phyloP scores from a whole-genome alignment of 2,113 vertebrate genomes.

The Cynoglossus semilaevis region DNA sequence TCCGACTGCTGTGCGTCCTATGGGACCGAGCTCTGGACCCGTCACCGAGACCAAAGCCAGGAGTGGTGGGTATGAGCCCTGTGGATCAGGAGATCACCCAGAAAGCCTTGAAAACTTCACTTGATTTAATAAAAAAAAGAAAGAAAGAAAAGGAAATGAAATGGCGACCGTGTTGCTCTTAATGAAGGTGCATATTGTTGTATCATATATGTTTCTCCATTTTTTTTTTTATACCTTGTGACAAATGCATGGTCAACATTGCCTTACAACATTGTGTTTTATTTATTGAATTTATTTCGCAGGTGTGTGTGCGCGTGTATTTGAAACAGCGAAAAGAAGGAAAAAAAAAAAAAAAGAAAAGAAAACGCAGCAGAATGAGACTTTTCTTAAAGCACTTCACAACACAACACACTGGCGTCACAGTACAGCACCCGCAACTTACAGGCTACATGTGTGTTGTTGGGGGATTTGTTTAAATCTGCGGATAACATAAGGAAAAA shows the following conservation, averaged over 20 bases:
- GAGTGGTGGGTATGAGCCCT: slow-evolving; percentile 63
- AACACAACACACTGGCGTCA: not conserved
- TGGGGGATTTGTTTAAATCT: too few species aligned
- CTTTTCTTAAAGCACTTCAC: slow-evolving; percentile 68
- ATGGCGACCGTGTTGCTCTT: slow-evolving; percentile 72
- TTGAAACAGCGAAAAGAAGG: slow-evolving; percentile 31
- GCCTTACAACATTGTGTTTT: slow-evolving; percentile 89
- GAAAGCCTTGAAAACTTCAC: slow-evolving; percentile 84
- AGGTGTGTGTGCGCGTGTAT: slow-evolving; percentile 61
- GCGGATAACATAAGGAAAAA: too few species aligned
- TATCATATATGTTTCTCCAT: slow-evolving; percentile 76
- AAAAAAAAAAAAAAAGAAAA: not conserved
- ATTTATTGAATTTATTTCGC: slow-evolving; percentile 87
- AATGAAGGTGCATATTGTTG: slow-evolving; percentile 86
- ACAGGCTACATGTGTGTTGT: too few species aligned
- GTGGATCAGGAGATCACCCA: slow-evolving; percentile 84
- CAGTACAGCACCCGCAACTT: too few species aligned
- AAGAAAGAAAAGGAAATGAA: slow-evolving; percentile 41
- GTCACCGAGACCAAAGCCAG: slow-evolving; percentile 24
- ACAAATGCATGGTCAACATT: slow-evolving; percentile 87
- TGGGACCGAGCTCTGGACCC: slow-evolving; percentile 17
- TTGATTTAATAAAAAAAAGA: slow-evolving; percentile 70
- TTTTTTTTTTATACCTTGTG: slow-evolving; percentile 79
- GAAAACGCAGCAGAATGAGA: slow-evolving; percentile 31
- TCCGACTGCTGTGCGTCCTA: slow-evolving; percentile 20